Evolutionary conservation across 2,113 vertebrate genomes (phyloP).

Genomic region (Gulo gulo): DNA sequence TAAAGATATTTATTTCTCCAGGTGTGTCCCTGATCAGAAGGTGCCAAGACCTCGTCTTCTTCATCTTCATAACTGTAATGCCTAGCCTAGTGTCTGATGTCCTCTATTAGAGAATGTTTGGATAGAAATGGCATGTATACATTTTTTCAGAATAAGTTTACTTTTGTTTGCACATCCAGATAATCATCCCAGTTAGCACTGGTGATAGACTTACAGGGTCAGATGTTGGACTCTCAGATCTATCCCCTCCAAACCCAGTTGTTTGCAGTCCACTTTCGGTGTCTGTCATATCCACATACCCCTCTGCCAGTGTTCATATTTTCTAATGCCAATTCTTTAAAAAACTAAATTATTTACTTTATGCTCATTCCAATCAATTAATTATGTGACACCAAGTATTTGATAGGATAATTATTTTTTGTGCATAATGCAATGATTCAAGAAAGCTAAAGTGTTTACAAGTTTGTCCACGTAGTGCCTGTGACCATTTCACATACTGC

Average conservation of each 20-base stretch:
- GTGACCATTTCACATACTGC: neutral
- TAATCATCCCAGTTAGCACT: neutral
- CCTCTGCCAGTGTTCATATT: neutral
- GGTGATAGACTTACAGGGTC: neutral
- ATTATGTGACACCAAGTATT: neutral
- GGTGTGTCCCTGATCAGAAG: neutral
- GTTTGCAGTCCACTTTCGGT: neutral
- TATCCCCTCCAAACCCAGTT: neutral
- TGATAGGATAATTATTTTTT: neutral
- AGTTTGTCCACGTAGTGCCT: neutral
- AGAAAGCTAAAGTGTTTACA: neutral
- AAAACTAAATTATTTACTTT: neutral
- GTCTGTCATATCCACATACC: neutral
- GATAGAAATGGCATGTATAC: neutral
- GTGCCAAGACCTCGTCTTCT: neutral
- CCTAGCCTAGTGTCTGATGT: neutral
- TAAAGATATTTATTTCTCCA: constrained; percentile 27
- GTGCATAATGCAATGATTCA: neutral
- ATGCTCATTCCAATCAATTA: neutral
- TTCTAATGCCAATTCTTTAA: neutral
- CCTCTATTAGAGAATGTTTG: neutral
- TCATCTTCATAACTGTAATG: neutral
- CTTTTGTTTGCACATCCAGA: neutral
- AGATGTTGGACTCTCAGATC: neutral
- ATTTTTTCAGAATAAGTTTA: neutral